Percentiles rank a stretch among this genome's conserved stretches.
Conservation (phyloP, 1,140 invertebrate species). For the Leptinotarsa defecta region DNA sequence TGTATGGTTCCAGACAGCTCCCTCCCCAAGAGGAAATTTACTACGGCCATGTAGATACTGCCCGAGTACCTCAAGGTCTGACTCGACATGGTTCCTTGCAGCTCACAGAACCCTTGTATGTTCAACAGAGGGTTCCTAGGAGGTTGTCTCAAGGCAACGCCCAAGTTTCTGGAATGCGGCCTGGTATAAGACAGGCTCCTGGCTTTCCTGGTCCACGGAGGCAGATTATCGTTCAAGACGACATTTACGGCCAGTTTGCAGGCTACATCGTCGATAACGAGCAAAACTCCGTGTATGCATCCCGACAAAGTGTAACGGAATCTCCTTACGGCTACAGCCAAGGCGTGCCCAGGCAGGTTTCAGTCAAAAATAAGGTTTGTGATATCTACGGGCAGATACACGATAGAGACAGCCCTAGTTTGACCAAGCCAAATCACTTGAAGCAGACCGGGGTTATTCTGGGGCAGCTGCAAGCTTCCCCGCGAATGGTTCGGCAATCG, state of each 20-base stretch:
- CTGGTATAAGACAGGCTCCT: background rate
- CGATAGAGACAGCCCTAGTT: constrained; percentile 35
- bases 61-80: constrained; percentile 17
- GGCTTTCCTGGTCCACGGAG: constrained; percentile 2
- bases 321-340: constrained; percentile 31
- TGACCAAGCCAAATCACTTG: constrained; percentile 15
- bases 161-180: background rate
- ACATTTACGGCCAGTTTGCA: constrained; percentile 38
- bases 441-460: constrained; percentile 50
- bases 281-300: constrained; percentile 29
- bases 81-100: constrained; percentile 38
- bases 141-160: constrained; percentile 31
- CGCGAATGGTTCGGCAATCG: constrained; percentile 25
- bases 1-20: constrained; percentile 31
- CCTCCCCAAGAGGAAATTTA: constrained; percentile 22
- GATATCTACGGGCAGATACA: constrained; percentile 56
- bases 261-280: constrained; percentile 25
- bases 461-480: constrained; percentile 46
- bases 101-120: constrained; percentile 35
- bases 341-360: constrained; percentile 40
- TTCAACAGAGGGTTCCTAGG: constrained; percentile 22
- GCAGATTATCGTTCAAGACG: constrained; percentile 40
- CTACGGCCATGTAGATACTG: constrained; percentile 30
- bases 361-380: constrained; percentile 52
- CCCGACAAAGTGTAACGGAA: constrained; percentile 39